phyloP scores from a whole-genome alignment of 92 coral and sea anemone genomes.

The Chrysogorgia sp. region DNA sequence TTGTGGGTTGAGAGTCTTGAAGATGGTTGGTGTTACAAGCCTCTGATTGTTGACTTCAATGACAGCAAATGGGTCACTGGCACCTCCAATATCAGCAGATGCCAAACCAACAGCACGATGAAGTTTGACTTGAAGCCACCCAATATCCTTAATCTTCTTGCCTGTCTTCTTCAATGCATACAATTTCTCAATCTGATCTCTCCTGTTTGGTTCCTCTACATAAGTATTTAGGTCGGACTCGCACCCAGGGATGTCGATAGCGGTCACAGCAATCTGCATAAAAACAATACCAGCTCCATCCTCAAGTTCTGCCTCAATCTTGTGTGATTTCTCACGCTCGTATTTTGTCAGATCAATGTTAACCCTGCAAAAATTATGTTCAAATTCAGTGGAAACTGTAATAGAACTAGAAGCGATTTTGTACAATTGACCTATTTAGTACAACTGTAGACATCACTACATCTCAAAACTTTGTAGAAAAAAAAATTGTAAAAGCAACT shows the following conservation, averaged over 20 bases:
- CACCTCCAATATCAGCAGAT: conserved; percentile 96
- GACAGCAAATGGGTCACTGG: conserved; percentile 95
- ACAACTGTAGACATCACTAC: too few species aligned
- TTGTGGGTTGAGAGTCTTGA: conserved; percentile 94
- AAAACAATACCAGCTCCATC: conserved; percentile 89
- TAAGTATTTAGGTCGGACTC: conserved; percentile 83
- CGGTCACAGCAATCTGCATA: conserved; percentile 89
- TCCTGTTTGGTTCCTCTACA: conserved; percentile 75
- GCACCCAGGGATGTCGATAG: conserved; percentile 81
- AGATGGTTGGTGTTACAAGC: conserved; percentile 82
- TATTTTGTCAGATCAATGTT: conserved; percentile 85
- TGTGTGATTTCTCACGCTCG: conserved; percentile 91
- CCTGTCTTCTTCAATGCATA: conserved; percentile 78
- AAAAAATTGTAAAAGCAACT: too few species aligned
- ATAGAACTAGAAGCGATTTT: too few species aligned
- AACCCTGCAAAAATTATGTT: conserved; percentile 61
- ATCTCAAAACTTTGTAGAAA: too few species aligned
- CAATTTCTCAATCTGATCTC: conserved; percentile 68
- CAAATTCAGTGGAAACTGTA: conserved; percentile 1
- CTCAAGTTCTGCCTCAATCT: conserved; percentile 94
- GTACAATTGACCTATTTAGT: too few species aligned
- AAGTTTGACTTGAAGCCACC: conserved; percentile 95
- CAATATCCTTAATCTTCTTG: conserved; percentile 93
- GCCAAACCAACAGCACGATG: conserved; percentile 98
- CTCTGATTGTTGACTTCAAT: conserved; percentile 85